Evolutionary conservation across 1,140 invertebrate species (phyloP).

Genomic region (Neuroterus valhalla): DNA sequence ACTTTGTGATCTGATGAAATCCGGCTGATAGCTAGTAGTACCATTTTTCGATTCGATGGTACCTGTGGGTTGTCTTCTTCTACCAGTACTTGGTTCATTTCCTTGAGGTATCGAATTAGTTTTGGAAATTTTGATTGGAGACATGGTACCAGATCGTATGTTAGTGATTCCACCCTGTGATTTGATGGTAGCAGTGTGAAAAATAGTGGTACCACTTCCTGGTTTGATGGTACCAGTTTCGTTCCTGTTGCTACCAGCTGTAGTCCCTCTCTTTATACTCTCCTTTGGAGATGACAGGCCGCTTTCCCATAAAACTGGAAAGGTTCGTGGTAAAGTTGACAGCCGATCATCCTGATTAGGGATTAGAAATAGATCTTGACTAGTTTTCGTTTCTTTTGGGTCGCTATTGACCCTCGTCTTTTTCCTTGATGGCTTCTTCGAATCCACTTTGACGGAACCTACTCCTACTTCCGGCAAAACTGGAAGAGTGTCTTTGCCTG

Average conservation of each 20-base stretch:
- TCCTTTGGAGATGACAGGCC: neutral
- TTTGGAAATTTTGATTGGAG: no score
- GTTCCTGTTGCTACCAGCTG: neutral
- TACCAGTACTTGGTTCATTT: no score
- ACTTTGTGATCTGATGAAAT: no score
- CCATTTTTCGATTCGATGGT: no score
- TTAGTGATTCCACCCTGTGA: neutral
- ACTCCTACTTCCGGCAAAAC: slow-evolving; percentile 41
- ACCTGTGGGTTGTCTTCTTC: no score
- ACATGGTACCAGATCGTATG: neutral
- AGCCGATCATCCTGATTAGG: neutral
- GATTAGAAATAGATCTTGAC: neutral
- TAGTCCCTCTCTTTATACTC: neutral
- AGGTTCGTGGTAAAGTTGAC: neutral
- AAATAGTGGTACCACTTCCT: neutral
- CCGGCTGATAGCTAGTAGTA: no score
- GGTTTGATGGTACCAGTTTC: neutral
- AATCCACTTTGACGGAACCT: slow-evolving; percentile 44
- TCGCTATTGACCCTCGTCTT: slow-evolving; percentile 6
- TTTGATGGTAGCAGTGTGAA: neutral
- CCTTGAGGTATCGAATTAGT: no score
- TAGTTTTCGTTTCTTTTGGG: slow-evolving; percentile 4
- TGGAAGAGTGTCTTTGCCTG: slow-evolving; percentile 35
- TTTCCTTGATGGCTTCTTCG: slow-evolving; percentile 43
- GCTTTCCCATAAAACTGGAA: neutral